Evolutionary conservation across 2,888 invertebrate genomes (phyloP).

Genomic region (Acronicta alni): DNA sequence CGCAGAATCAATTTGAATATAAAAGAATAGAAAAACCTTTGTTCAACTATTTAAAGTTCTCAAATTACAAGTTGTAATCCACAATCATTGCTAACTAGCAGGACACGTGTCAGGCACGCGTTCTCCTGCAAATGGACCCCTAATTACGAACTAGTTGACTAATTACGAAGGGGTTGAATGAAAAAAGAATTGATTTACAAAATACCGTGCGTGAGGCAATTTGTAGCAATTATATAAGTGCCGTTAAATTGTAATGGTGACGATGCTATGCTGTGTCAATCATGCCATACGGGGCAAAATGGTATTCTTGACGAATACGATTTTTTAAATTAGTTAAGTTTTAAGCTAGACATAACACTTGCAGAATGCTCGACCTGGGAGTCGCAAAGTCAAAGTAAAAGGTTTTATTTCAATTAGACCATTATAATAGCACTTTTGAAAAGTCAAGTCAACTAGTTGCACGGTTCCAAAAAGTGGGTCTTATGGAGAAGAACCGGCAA

Average conservation of each 20-base stretch:
- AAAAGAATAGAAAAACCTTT: slow-evolving; percentile 1
- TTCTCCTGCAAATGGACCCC: slow-evolving; percentile 40
- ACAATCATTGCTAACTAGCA: slow-evolving; percentile 57
- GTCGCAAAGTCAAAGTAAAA: too few species aligned
- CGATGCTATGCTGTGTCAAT: neutral
- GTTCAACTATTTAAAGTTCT: slow-evolving; percentile 30
- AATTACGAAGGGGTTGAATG: slow-evolving; percentile 34
- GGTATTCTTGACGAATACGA: too few species aligned
- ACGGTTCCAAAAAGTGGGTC: too few species aligned
- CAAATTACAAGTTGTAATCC: slow-evolving; percentile 23
- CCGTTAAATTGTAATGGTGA: slow-evolving; percentile 6
- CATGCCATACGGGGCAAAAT: too few species aligned
- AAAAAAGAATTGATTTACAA: slow-evolving; percentile 12
- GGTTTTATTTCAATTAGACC: too few species aligned
- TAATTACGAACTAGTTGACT: slow-evolving; percentile 39
- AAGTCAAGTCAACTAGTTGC: too few species aligned
- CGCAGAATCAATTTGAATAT: neutral
- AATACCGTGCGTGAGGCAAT: slow-evolving; percentile 12
- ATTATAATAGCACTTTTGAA: too few species aligned
- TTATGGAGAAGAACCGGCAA: too few species aligned
- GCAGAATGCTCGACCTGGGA: too few species aligned
- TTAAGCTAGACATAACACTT: too few species aligned
- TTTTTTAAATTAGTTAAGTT: too few species aligned
- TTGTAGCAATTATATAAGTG: slow-evolving; percentile 18
- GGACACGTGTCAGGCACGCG: slow-evolving; percentile 61